Conservation (phyloP, 2,888 invertebrate species). For the Athetis lepigone region DNA sequence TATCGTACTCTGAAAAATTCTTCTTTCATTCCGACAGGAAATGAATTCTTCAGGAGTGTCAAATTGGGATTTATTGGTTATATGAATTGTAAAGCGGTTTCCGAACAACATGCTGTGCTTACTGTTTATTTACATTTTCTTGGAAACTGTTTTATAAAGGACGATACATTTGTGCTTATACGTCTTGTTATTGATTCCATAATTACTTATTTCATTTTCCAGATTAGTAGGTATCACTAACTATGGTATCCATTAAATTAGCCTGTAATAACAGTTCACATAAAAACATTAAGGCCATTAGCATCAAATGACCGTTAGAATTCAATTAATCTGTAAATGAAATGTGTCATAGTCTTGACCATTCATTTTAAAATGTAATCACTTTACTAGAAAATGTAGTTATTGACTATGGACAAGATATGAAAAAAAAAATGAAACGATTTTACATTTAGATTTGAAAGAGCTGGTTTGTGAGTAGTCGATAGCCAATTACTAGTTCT, state of each 20-base stretch:
- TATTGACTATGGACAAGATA: not conserved
- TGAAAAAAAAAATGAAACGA: not conserved
- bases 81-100: conserved; percentile 54
- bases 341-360: conserved; percentile 6
- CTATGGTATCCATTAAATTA: not conserved
- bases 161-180: not conserved
- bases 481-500: conserved; percentile 44
- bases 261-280: not conserved
- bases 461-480: conserved; percentile 6
- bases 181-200: not conserved
- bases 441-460: conserved; percentile 34
- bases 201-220: not conserved
- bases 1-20: conserved; percentile 62
- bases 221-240: not conserved
- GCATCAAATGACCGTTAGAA: conserved; percentile 9
- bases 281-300: not conserved
- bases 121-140: conserved; percentile 2
- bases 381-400: conserved; percentile 19
- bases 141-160: not conserved
- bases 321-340: conserved; percentile 3
- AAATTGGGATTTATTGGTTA: conserved; percentile 59
- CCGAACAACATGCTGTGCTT: conserved; percentile 11
- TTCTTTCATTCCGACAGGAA: conserved; percentile 60
- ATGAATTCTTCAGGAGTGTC: conserved; percentile 62
- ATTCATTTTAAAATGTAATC: conserved; percentile 14